These are phyloP conservation scores for Ornithoptera alexandrae DNA, from an alignment of 2,888 invertebrate species.

Conservation along the genomic window DNA sequence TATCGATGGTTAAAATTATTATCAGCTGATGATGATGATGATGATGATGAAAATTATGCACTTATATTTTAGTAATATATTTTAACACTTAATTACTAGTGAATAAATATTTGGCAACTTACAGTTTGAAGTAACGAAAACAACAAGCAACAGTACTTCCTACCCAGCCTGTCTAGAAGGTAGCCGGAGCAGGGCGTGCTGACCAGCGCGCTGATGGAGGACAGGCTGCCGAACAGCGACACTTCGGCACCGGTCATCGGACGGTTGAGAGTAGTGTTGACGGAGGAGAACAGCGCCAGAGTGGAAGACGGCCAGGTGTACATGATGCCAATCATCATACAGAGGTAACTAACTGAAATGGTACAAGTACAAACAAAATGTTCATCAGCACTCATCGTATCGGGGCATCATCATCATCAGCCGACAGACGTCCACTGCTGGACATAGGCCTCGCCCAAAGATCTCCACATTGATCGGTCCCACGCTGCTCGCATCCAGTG, in stretches of 20 bases:
- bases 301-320: slow-evolving; percentile 62
- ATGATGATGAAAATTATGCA: too few species aligned
- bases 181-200: slow-evolving; percentile 48
- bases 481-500: too few species aligned
- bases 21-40: too few species aligned
- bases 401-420: too few species aligned
- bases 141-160: slow-evolving; percentile 48
- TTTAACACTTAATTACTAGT: too few species aligned
- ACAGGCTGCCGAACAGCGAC: slow-evolving; percentile 54
- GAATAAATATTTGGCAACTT: slow-evolving; percentile 31
- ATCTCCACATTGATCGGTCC: too few species aligned
- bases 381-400: too few species aligned
- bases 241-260: slow-evolving; percentile 55
- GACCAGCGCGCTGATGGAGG: slow-evolving; percentile 53
- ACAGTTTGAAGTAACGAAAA: slow-evolving; percentile 49
- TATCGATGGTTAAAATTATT: too few species aligned
- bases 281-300: slow-evolving; percentile 51
- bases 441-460: too few species aligned
- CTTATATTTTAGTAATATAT: too few species aligned
- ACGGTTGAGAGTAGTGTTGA: slow-evolving; percentile 54
- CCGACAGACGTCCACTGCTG: too few species aligned
- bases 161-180: slow-evolving; percentile 50
- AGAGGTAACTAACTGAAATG: slow-evolving; percentile 49
- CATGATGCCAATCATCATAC: slow-evolving; percentile 52
- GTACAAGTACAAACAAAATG: too few species aligned